Evolutionary conservation across 1,140 invertebrate species (phyloP).

Genomic region (Aphelenchoides avenae): DNA sequence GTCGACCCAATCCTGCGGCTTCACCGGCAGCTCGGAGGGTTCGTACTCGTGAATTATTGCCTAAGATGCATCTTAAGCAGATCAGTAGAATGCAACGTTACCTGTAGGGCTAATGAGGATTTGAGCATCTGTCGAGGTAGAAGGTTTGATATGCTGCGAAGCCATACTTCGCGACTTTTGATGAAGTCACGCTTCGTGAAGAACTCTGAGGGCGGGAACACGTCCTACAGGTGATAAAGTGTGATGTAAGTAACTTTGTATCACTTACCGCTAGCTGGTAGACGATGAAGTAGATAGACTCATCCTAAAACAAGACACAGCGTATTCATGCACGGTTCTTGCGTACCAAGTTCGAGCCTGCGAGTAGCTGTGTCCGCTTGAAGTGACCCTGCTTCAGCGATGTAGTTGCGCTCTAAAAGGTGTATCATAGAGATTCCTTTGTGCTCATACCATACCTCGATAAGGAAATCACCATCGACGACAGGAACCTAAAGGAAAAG

Average conservation of each 20-base stretch:
- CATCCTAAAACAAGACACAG: too few relatives aligned
- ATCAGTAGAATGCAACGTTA: slow-evolving; percentile 50
- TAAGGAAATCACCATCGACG: slow-evolving; percentile 86
- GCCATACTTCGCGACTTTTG: slow-evolving; percentile 49
- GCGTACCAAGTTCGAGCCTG: slow-evolving; percentile 76
- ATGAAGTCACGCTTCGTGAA: slow-evolving; percentile 56
- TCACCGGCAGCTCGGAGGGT: slow-evolving; percentile 38
- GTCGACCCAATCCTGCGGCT: slow-evolving; percentile 42
- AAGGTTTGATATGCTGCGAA: slow-evolving; percentile 50
- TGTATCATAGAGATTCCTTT: too few relatives aligned
- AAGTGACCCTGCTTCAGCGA: slow-evolving; percentile 76
- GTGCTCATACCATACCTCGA: too few relatives aligned
- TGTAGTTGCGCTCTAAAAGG: slow-evolving; percentile 70
- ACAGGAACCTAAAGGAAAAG: slow-evolving; percentile 67
- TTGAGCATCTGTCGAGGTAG: slow-evolving; percentile 56
- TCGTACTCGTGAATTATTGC: slow-evolving; percentile 49
- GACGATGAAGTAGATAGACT: slow-evolving; percentile 58
- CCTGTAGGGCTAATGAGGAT: slow-evolving; percentile 49
- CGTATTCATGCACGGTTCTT: slow-evolving; percentile 17
- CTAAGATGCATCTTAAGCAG: too few relatives aligned
- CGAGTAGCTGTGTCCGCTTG: slow-evolving; percentile 86
- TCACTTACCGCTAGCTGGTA: slow-evolving; percentile 52
- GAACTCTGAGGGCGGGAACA: slow-evolving; percentile 56
- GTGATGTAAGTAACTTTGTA: not conserved
- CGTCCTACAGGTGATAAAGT: slow-evolving; percentile 42